Conservation (phyloP, 1,140 invertebrate genomes). For the Oedothorax gibbosus region DNA sequence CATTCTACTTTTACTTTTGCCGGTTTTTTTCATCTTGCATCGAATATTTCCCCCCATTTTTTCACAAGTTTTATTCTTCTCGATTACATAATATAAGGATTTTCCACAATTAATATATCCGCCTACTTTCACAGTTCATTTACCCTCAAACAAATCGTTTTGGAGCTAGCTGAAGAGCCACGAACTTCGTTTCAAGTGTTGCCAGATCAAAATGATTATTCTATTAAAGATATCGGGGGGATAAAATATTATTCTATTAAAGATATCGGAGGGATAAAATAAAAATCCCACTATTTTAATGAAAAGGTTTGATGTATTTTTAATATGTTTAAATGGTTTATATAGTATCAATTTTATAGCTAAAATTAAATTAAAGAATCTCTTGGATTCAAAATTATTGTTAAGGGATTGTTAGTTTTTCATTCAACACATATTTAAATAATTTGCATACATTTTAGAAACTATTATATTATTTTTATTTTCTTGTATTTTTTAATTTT, state of each 20-base stretch:
- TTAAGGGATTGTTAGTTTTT: too few relatives aligned
- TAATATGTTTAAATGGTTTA: too few relatives aligned
- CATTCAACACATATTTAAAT: too few relatives aligned
- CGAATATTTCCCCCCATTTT: not conserved
- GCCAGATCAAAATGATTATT: constrained; percentile 37
- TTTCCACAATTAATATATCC: constrained; percentile 27
- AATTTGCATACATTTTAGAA: too few relatives aligned
- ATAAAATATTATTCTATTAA: not conserved
- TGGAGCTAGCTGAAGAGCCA: constrained; percentile 34
- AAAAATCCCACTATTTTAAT: too few relatives aligned
- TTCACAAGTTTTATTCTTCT: constrained; percentile 9
- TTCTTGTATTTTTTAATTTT: too few relatives aligned
- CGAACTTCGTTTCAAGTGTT: constrained; percentile 19
- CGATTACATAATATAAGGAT: not conserved
- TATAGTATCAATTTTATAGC: too few relatives aligned
- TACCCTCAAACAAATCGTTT: constrained; percentile 47
- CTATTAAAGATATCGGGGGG: not conserved
- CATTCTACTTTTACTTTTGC: constrained; percentile 35
- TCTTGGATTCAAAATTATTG: too few relatives aligned
- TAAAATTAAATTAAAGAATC: too few relatives aligned
- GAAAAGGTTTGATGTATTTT: too few relatives aligned
- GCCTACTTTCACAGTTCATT: constrained; percentile 30
- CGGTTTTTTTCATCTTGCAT: constrained; percentile 5
- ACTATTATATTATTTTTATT: too few relatives aligned
- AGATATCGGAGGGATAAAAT: not conserved